Evolutionary conservation across 2,888 invertebrate genomes (phyloP).

Genomic region (Drosophila infuscata): DNA sequence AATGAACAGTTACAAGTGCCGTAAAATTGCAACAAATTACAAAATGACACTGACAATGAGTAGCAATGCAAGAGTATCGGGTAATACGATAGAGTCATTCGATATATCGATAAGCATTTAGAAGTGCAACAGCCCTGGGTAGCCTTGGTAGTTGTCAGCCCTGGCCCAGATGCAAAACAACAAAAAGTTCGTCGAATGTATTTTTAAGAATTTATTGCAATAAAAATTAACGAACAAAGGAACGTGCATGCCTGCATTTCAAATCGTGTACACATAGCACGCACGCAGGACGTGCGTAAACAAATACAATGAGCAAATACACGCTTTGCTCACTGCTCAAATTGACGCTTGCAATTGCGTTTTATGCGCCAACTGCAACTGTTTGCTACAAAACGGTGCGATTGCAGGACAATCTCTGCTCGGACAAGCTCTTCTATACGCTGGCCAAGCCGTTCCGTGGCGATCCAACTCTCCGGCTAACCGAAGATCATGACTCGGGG

Average conservation of each 20-base stretch:
- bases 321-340: slow-evolving; percentile 49
- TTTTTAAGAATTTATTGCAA: slow-evolving; percentile 22
- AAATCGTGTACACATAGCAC: slow-evolving; percentile 21
- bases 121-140: slow-evolving; percentile 25
- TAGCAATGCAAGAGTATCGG: background rate
- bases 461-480: slow-evolving; percentile 76
- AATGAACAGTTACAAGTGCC: background rate
- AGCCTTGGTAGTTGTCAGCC: slow-evolving; percentile 47
- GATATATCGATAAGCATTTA: background rate
- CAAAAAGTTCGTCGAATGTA: slow-evolving; percentile 38
- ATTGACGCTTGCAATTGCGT: slow-evolving; percentile 47
- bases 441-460: slow-evolving; percentile 80
- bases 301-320: slow-evolving; percentile 54
- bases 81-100: background rate
- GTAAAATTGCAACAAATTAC: background rate
- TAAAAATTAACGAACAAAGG: slow-evolving; percentile 17
- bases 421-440: slow-evolving; percentile 77
- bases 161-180: slow-evolving; percentile 60
- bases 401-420: slow-evolving; percentile 81
- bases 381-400: slow-evolving; percentile 69
- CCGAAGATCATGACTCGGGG: slow-evolving; percentile 81
- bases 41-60: background rate
- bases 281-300: slow-evolving; percentile 42
- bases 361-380: slow-evolving; percentile 39
- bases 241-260: slow-evolving; percentile 34